Evolutionary conservation across 2,797 vertebrate genomes (phyloP).

Genomic region (Columba guinea): DNA sequence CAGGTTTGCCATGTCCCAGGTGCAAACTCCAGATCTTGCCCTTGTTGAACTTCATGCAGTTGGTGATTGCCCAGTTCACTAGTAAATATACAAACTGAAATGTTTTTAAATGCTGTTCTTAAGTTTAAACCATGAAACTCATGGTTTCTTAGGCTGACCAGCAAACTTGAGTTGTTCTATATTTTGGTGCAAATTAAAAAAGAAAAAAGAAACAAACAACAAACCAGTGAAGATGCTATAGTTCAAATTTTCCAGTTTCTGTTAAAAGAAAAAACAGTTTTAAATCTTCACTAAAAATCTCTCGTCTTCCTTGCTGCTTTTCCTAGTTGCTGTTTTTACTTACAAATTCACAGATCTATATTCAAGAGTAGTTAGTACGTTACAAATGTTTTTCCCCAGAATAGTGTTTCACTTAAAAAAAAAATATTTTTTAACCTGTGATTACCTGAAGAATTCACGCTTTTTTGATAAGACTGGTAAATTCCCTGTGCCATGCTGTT

Average conservation of each 20-base stretch:
- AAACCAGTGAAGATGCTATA: background rate
- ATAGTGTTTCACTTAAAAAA: background rate
- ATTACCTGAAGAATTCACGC: background rate
- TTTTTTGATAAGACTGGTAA: background rate
- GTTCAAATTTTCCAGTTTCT: background rate
- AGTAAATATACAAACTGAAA: background rate
- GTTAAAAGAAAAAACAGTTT: background rate
- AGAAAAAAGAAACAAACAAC: too few relatives aligned
- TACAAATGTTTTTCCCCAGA: background rate
- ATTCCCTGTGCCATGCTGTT: background rate
- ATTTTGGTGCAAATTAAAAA: background rate
- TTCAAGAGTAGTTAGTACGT: background rate
- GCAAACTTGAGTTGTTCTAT: background rate
- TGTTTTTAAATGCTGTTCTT: background rate
- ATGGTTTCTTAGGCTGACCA: background rate
- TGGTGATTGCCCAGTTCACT: background rate
- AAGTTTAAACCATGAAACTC: background rate
- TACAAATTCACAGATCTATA: background rate
- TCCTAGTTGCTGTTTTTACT: background rate
- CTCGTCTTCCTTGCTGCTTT: background rate
- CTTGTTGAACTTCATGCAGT: too few relatives aligned
- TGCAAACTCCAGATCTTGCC: too few relatives aligned
- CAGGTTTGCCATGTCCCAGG: too few relatives aligned
- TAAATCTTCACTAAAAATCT: background rate
- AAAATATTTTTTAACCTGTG: background rate